A percentile compares a stretch with the other conserved stretches of the same genome.
Conservation (phyloP, 2,797 vertebrate genomes). For the Peromyscus nudipes region DNA sequence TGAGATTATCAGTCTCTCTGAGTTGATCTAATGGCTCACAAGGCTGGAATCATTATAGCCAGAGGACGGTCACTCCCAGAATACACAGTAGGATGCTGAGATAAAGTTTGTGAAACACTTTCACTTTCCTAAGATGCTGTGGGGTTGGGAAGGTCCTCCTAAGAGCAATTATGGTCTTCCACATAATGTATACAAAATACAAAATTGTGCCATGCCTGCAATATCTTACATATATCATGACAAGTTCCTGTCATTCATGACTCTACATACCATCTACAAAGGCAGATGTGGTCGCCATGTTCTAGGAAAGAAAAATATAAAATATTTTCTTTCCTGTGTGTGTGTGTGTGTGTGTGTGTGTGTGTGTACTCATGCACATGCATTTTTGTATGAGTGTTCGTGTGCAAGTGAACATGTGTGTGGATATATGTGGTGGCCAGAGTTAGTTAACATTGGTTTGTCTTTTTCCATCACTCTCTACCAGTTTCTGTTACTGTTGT, state of each 20-base stretch:
- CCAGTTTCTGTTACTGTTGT: neutral
- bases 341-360: neutral
- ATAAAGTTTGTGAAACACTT: neutral
- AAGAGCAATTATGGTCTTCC: constrained; percentile 42
- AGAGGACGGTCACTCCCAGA: neutral
- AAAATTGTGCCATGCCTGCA: neutral
- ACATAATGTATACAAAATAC: constrained; percentile 9
- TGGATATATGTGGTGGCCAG: neutral
- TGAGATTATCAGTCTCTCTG: neutral
- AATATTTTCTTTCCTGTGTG: neutral
- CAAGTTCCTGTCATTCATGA: constrained; percentile 67
- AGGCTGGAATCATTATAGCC: neutral
- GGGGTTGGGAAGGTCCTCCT: constrained; percentile 52
- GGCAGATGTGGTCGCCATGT: constrained; percentile 69
- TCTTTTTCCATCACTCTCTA: too few species aligned
- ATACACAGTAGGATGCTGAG: neutral
- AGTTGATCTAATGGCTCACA: neutral
- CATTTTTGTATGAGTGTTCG: neutral
- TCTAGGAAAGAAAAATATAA: constrained; percentile 70
- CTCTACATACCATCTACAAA: constrained; percentile 68
- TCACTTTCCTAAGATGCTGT: neutral
- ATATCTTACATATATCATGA: constrained; percentile 58
- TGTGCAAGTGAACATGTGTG: neutral
- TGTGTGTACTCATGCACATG: too few species aligned
- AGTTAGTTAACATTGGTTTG: neutral